These are phyloP conservation scores for Salvelinus sp. DNA, from an alignment of 2,113 vertebrate genomes.

Conservation along the genomic window DNA sequence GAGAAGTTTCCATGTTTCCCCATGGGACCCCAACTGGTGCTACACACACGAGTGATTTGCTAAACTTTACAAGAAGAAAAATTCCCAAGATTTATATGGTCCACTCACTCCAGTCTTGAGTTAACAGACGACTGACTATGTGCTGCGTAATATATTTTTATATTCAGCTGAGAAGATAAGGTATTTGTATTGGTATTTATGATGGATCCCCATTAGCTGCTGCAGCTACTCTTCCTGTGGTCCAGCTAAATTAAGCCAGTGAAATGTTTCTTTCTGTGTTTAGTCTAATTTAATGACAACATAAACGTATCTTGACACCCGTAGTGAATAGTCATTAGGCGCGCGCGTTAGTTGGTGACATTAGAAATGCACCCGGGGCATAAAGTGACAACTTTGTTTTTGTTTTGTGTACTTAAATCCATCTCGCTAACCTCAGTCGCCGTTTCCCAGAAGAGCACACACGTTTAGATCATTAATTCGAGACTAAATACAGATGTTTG, in stretches of 20 bases:
- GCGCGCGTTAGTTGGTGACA: conserved; percentile 79
- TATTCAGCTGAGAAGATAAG: conserved; percentile 72
- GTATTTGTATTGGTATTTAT: conserved; percentile 49
- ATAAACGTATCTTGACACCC: conserved; percentile 73
- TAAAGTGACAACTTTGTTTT: conserved; percentile 73
- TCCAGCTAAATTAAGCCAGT: conserved; percentile 7
- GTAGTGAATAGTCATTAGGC: conserved; percentile 76
- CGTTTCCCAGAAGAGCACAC: conserved; percentile 39
- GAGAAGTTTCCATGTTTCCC: conserved; percentile 59
- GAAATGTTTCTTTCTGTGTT: conserved; percentile 76
- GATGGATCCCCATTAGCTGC: no score
- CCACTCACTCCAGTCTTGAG: conserved; percentile 50
- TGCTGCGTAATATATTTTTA: conserved; percentile 34
- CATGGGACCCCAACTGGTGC: conserved; percentile 46
- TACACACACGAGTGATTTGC: conserved; percentile 52
- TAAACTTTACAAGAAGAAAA: conserved; percentile 51
- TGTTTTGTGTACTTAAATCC: conserved; percentile 62
- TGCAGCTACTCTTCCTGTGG: no score
- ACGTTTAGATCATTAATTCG: conserved; percentile 18
- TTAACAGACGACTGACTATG: conserved; percentile 52
- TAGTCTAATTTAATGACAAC: conserved; percentile 63
- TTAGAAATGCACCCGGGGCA: conserved; percentile 75
- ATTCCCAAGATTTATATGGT: conserved; percentile 73
- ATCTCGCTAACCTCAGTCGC: conserved; percentile 40
- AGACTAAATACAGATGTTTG: conserved; percentile 17